Evolutionary conservation across 2,113 vertebrate genomes (phyloP).

Genomic region (Dermatemys mawii): DNA sequence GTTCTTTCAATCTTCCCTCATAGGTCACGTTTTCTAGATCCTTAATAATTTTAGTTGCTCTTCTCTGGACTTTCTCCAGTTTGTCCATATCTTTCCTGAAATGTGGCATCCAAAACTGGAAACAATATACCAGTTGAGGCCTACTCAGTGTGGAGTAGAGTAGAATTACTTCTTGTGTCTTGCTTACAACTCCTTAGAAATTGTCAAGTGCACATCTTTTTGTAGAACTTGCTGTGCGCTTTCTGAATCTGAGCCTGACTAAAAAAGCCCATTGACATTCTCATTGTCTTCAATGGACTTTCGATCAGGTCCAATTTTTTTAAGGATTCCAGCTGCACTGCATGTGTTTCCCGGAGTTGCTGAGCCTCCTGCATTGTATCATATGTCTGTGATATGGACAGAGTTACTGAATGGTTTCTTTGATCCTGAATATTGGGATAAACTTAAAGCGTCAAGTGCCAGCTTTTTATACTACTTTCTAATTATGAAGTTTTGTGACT

Average conservation of each 20-base stretch:
- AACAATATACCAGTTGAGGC: too few relatives aligned
- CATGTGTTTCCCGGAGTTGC: background rate
- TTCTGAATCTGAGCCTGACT: background rate
- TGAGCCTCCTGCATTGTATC: background rate
- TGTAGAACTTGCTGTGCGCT: background rate
- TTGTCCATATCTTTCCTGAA: too few relatives aligned
- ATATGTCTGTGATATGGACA: background rate
- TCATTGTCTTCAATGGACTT: background rate
- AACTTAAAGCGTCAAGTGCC: background rate
- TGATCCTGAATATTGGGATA: background rate
- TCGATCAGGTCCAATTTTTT: background rate
- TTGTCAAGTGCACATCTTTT: background rate
- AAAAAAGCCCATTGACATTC: background rate
- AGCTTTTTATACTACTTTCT: background rate
- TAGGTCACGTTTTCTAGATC: too few relatives aligned
- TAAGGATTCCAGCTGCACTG: background rate
- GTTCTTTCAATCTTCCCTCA: too few relatives aligned
- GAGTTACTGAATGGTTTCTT: background rate
- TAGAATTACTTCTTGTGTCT: too few relatives aligned
- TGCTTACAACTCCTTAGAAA: background rate
- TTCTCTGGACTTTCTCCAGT: too few relatives aligned
- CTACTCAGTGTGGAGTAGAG: too few relatives aligned
- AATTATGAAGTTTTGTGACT: background rate
- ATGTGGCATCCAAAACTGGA: too few relatives aligned
- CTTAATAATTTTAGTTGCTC: too few relatives aligned